Conservation (phyloP, 2,113 vertebrate genomes). For the Sylvia atricapilla region DNA sequence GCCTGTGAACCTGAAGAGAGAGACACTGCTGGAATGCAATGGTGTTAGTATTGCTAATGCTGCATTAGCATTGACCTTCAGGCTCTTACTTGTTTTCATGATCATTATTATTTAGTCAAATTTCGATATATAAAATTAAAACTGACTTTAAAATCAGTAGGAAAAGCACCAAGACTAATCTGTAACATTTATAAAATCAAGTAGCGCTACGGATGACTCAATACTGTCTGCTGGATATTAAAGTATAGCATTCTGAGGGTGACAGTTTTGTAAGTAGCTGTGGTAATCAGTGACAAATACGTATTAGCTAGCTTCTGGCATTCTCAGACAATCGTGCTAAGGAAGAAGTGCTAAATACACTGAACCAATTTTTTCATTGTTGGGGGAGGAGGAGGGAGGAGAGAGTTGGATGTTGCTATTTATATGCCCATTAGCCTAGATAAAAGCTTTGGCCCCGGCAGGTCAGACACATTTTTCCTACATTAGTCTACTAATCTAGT, state of each 20-base stretch:
- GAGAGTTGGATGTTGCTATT: neutral
- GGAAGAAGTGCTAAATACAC: neutral
- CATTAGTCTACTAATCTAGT: neutral
- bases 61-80: neutral
- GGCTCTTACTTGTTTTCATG: neutral
- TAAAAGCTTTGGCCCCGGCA: neutral
- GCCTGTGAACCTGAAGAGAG: neutral
- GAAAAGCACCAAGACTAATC: neutral
- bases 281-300: neutral
- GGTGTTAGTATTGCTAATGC: neutral
- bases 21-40: neutral
- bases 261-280: neutral
- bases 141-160: neutral
- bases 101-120: neutral
- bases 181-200: neutral
- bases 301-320: neutral
- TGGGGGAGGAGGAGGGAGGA: no score
- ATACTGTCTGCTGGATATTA: neutral
- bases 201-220: rapidly evolving
- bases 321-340: neutral
- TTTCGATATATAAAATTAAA: neutral
- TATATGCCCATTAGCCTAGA: neutral
- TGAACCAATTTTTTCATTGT: neutral
- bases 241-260: neutral
- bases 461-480: neutral